Evolutionary conservation across 2,113 vertebrate species (phyloP).

Genomic region (Psittacus erithacus): DNA sequence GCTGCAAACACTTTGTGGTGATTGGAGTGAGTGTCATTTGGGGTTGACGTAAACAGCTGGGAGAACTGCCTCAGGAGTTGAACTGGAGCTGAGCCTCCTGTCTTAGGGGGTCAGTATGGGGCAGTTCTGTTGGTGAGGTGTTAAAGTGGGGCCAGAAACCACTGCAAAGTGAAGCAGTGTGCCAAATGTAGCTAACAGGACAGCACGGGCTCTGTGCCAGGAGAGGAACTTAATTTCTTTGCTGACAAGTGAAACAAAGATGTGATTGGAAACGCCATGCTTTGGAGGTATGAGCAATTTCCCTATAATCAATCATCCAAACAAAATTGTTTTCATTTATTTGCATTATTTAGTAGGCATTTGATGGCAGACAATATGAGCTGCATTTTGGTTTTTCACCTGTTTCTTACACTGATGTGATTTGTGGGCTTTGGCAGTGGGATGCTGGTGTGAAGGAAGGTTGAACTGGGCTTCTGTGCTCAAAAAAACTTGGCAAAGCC

Average conservation of each 20-base stretch:
- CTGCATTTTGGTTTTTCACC: constrained; percentile 20
- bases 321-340: constrained; percentile 70
- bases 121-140: neutral
- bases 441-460: constrained; percentile 12
- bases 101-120: neutral
- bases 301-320: constrained; percentile 73
- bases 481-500: constrained; percentile 50
- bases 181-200: neutral
- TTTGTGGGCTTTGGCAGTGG: constrained; percentile 25
- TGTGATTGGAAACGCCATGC: constrained; percentile 54
- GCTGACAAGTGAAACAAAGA: constrained; percentile 69
- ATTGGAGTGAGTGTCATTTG: neutral
- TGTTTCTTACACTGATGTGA: neutral
- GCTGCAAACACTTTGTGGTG: neutral
- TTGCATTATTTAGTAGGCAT: constrained; percentile 75
- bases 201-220: neutral
- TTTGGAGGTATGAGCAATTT: constrained; percentile 63
- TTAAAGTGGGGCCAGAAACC: neutral
- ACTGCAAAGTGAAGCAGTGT: neutral
- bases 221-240: constrained; percentile 32
- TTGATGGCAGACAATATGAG: constrained; percentile 47
- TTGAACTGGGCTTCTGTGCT: neutral
- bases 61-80: neutral
- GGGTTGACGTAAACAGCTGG: neutral
- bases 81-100: neutral